These are phyloP conservation scores for Tragelaphus imberbis DNA, from an alignment of 2,113 vertebrate species.

Conservation along the genomic window DNA sequence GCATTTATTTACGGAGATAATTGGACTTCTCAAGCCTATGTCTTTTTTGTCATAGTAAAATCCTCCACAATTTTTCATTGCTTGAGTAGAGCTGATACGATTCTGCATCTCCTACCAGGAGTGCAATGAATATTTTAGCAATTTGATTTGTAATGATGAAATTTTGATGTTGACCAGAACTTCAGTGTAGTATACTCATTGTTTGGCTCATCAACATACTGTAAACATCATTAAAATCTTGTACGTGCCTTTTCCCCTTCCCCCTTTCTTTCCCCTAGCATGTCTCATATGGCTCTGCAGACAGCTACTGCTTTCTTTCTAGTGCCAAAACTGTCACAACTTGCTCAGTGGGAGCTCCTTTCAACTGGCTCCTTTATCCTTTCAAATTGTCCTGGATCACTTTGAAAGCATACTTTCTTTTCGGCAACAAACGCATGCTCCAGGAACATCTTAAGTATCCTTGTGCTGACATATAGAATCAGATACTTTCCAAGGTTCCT, in stretches of 20 bases:
- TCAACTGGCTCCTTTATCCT: neutral
- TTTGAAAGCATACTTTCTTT: neutral
- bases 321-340: neutral
- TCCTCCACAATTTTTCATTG: neutral
- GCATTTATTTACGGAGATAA: neutral
- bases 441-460: neutral
- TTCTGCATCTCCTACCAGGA: neutral
- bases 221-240: neutral
- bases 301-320: neutral
- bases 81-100: neutral
- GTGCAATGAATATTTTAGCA: neutral
- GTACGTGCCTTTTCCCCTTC: neutral
- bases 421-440: neutral
- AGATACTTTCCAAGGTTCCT: neutral
- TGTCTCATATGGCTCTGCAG: neutral
- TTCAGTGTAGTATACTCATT: neutral
- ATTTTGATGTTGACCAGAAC: neutral
- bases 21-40: neutral
- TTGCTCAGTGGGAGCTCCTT: neutral
- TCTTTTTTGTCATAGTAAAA: neutral
- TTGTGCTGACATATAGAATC: neutral
- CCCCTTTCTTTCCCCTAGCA: neutral
- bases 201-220: neutral
- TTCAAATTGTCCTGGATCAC: neutral
- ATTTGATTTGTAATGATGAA: neutral